These are phyloP conservation scores for Syrmaticus mikado DNA, from an alignment of 2,113 vertebrate species.

Conservation along the genomic window DNA sequence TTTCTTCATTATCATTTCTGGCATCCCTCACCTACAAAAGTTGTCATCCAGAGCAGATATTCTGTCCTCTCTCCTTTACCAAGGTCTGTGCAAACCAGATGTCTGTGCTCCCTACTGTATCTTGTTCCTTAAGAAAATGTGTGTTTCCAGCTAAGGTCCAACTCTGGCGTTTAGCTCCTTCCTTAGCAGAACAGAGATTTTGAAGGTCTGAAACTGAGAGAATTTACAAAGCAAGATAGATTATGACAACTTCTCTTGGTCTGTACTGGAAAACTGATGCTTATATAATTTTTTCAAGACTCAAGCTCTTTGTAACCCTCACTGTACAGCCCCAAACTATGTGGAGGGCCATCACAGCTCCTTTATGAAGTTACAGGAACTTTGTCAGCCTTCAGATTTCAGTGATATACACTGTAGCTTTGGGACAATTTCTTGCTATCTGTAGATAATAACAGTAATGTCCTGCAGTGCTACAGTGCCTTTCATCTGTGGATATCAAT, in stretches of 20 bases:
- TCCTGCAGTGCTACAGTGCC: not conserved
- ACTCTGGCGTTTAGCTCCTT: not conserved
- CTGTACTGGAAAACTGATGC: not conserved
- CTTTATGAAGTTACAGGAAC: not conserved
- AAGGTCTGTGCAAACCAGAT: not conserved
- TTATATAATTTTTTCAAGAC: not conserved
- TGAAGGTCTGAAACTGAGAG: not conserved
- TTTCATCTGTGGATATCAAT: constrained; percentile 35
- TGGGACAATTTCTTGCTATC: not conserved
- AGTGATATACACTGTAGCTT: not conserved
- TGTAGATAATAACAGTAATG: not conserved
- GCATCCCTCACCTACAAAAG: not conserved
- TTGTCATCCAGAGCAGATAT: not conserved
- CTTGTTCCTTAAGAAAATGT: not conserved
- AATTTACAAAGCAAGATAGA: not conserved
- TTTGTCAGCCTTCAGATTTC: not conserved
- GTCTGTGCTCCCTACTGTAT: not conserved
- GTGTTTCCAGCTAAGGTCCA: not conserved
- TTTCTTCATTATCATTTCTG: not conserved
- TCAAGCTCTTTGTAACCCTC: not conserved
- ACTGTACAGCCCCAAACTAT: not conserved
- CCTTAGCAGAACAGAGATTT: not conserved
- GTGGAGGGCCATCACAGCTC: not conserved
- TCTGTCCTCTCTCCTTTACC: not conserved
- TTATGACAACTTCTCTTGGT: not conserved